phyloP scores from a whole-genome alignment of 2,113 vertebrate species.

The Rhagologus leucostigma region DNA sequence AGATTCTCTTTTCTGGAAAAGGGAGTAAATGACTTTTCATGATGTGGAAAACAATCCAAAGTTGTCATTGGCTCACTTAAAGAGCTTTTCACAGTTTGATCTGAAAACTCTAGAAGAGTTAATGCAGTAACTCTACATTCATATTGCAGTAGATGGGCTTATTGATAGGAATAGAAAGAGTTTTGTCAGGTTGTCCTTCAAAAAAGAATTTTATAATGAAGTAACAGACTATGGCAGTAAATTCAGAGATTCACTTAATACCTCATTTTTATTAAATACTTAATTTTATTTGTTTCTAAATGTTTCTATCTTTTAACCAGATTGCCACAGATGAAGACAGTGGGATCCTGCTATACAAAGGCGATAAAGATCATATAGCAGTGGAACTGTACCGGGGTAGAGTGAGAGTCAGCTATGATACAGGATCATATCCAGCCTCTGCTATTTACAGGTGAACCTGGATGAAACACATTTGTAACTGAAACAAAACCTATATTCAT shows the following conservation, averaged over 20 bases:
- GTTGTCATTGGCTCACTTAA: background rate
- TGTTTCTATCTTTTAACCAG: slow-evolving; percentile 68
- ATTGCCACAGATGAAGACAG: slow-evolving; percentile 97
- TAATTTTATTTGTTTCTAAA: background rate
- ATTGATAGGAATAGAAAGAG: background rate
- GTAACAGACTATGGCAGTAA: background rate
- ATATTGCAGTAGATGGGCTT: background rate
- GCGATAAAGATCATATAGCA: slow-evolving; percentile 89
- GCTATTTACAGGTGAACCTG: slow-evolving; percentile 93
- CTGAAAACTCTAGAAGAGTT: background rate
- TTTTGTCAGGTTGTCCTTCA: background rate
- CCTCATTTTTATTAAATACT: background rate
- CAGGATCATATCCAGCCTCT: slow-evolving; percentile 89
- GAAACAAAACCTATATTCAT: background rate
- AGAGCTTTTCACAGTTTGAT: background rate
- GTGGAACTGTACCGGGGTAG: slow-evolving; percentile 93
- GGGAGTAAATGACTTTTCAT: background rate
- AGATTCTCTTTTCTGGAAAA: background rate
- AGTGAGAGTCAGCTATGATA: slow-evolving; percentile 94
- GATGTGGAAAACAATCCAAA: background rate
- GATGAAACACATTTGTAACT: background rate
- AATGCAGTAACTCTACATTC: background rate
- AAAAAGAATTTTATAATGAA: background rate
- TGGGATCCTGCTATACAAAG: slow-evolving; percentile 93
- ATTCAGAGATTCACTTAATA: background rate